These are phyloP conservation scores for Sitta europaea DNA, from an alignment of 2,113 vertebrate genomes.

Conservation along the genomic window DNA sequence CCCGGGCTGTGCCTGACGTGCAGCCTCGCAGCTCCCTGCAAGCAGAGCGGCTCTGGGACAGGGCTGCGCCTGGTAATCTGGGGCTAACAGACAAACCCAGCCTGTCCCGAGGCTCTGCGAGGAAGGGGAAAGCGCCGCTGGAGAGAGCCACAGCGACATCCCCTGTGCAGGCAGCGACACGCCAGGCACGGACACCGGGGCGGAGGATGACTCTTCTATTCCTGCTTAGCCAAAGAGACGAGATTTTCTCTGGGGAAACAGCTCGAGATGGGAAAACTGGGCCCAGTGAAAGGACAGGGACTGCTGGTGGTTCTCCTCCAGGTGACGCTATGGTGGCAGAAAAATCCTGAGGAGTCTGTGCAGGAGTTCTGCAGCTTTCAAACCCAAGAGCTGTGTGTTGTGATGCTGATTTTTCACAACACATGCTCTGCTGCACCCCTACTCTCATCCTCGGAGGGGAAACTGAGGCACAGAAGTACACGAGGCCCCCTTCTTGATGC, in stretches of 20 bases:
- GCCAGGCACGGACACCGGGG: fast-evolving
- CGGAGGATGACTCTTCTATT: fast-evolving
- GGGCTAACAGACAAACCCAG: not conserved
- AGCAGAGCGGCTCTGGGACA: not conserved
- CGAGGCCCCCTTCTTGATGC: fast-evolving
- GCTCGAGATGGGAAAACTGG: not conserved
- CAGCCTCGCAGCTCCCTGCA: not conserved
- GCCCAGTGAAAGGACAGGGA: not conserved
- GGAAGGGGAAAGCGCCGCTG: not conserved
- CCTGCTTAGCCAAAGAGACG: not conserved
- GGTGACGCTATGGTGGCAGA: fast-evolving
- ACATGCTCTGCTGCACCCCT: not conserved
- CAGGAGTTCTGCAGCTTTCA: not conserved
- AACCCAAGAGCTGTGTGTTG: too few species aligned
- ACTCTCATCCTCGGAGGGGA: not conserved
- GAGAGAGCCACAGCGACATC: conserved; percentile 19
- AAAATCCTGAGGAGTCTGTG: not conserved
- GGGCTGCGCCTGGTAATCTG: not conserved
- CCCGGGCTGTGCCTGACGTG: not conserved
- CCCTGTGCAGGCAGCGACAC: not conserved
- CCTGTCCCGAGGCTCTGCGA: not conserved
- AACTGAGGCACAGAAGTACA: not conserved
- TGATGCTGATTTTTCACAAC: fast-evolving
- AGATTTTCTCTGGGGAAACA: not conserved
- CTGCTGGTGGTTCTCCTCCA: not conserved